phyloP scores from a whole-genome alignment of 2,797 vertebrate genomes.

The Aselliscus stoliczkanus region DNA sequence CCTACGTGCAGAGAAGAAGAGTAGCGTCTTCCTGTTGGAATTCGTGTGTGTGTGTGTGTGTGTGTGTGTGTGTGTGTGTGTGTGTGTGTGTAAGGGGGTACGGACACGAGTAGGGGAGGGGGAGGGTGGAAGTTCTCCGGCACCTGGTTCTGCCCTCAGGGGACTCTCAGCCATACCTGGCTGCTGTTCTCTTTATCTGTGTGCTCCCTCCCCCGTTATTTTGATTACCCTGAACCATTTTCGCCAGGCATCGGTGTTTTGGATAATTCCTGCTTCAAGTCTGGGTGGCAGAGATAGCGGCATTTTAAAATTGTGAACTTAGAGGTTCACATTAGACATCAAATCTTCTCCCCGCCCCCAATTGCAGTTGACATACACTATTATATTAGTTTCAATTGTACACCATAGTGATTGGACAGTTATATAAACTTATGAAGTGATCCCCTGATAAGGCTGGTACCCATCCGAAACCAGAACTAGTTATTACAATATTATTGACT shows the following conservation, averaged over 20 bases:
- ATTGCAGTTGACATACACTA: neutral
- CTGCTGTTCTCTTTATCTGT: neutral
- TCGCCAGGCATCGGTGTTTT: neutral
- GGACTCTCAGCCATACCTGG: neutral
- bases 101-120: neutral
- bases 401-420: neutral
- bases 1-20: neutral
- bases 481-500: rapidly evolving
- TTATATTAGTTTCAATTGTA: neutral
- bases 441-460: neutral
- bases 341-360: neutral
- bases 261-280: neutral
- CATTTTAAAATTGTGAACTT: neutral
- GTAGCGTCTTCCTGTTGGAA: neutral
- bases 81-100: no score
- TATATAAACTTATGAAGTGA: neutral
- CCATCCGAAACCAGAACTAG: neutral
- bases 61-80: neutral
- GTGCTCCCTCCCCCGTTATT: neutral
- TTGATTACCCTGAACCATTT: no score
- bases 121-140: neutral
- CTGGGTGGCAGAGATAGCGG: neutral
- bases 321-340: neutral
- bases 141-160: neutral
- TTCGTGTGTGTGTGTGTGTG: neutral